Percentiles rank a stretch among this genome's conserved stretches.
These are phyloP conservation scores for Eulemur albifrons DNA, from an alignment of 2,797 vertebrate genomes.

Conservation along the genomic window DNA sequence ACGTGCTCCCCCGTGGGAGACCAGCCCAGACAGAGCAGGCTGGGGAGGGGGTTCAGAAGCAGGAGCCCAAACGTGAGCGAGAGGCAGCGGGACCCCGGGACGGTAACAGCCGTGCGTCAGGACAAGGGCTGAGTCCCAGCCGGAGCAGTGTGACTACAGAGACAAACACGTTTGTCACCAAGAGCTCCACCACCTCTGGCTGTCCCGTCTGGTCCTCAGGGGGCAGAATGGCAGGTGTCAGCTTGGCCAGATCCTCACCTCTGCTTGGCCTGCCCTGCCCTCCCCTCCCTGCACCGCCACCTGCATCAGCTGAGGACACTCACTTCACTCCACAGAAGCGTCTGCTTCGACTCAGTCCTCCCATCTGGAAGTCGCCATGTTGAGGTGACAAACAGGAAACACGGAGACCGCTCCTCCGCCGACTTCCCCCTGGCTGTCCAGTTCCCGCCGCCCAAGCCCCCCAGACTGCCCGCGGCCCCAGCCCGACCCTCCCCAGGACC, in stretches of 20 bases:
- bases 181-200: not conserved
- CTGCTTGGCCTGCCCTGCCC: not conserved
- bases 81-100: not conserved
- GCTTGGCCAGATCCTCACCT: not conserved
- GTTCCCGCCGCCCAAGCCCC: not conserved
- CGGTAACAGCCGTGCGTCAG: not conserved
- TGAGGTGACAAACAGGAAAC: not conserved
- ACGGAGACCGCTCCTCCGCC: not conserved
- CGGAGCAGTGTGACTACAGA: not conserved
- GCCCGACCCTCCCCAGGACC: not conserved
- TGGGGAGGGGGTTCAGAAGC: not conserved
- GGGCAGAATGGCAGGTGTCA: not conserved
- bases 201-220: not conserved
- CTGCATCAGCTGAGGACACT: not conserved
- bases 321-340: not conserved
- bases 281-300: not conserved
- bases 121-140: not conserved
- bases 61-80: not conserved
- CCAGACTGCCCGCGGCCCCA: fast-evolving
- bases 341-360: not conserved
- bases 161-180: not conserved
- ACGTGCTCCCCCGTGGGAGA: not conserved
- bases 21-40: not conserved
- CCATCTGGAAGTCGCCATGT: not conserved
- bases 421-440: not conserved